phyloP scores from a whole-genome alignment of 2,888 invertebrate species.

The Xanthostigma xanthostigma region DNA sequence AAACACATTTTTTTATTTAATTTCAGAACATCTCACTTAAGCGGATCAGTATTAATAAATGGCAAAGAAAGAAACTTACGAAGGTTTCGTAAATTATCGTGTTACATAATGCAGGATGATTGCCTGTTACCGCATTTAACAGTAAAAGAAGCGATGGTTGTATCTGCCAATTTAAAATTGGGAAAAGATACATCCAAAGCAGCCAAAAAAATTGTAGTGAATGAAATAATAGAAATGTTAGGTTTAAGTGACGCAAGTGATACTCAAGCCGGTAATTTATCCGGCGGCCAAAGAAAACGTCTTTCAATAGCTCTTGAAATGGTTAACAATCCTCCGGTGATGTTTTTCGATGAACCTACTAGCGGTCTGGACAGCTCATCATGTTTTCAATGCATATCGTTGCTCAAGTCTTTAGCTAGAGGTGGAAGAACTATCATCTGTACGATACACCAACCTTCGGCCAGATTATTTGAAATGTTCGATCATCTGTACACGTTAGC shows the following conservation, averaged over 20 bases:
- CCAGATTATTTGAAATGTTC: constrained; percentile 90
- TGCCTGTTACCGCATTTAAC: constrained; percentile 78
- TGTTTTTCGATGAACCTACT: constrained; percentile 94
- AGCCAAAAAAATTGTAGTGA: constrained; percentile 65
- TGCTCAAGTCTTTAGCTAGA: constrained; percentile 75
- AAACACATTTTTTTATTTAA: background rate
- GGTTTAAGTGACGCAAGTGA: constrained; percentile 65
- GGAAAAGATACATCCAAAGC: constrained; percentile 58
- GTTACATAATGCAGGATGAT: constrained; percentile 95
- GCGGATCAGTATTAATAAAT: constrained; percentile 76
- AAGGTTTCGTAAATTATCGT: constrained; percentile 82
- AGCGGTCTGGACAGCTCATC: constrained; percentile 89
- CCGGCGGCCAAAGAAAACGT: constrained; percentile 83
- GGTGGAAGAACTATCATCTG: constrained; percentile 86
- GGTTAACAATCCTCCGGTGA: constrained; percentile 91
- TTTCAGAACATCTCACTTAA: constrained; percentile 66
- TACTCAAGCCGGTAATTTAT: constrained; percentile 66
- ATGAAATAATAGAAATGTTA: constrained; percentile 74
- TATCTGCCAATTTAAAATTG: constrained; percentile 84
- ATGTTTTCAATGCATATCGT: constrained; percentile 80
- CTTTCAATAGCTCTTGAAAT: constrained; percentile 83
- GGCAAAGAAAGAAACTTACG: constrained; percentile 75
- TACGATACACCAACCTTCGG: constrained; percentile 93
- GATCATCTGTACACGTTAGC: constrained; percentile 83
- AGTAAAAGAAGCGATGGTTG: constrained; percentile 84